Percentiles rank a stretch among this genome's conserved stretches.
Evolutionary conservation across 2,113 vertebrate genomes (phyloP).

Genomic region (Vulpes ferrilata): DNA sequence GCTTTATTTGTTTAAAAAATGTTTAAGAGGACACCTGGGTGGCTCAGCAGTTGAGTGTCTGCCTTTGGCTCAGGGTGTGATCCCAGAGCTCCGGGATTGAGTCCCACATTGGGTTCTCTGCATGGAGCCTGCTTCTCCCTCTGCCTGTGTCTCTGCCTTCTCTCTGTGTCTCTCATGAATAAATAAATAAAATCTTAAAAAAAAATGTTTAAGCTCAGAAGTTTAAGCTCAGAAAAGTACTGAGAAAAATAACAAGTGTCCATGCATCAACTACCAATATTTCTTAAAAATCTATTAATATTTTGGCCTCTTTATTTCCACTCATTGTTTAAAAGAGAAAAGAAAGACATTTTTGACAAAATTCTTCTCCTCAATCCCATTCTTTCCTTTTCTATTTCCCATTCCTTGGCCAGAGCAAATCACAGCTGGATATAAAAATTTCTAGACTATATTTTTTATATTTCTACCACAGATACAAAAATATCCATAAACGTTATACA

Average conservation of each 20-base stretch:
- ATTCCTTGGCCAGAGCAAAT: background rate
- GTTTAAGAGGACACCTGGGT: background rate
- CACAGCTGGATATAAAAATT: constrained; percentile 10
- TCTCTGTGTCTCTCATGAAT: too few species aligned
- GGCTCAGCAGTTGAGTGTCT: too few species aligned
- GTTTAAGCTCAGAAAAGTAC: background rate
- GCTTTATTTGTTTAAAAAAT: constrained; percentile 26
- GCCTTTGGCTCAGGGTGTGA: too few species aligned
- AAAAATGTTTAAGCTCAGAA: too few species aligned
- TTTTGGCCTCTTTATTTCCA: background rate
- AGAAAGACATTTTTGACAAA: background rate
- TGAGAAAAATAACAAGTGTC: constrained; percentile 1
- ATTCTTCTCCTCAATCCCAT: background rate
- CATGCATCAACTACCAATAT: background rate
- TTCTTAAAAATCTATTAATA: background rate
- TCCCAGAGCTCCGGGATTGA: too few species aligned
- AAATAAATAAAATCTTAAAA: too few species aligned
- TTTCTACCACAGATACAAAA: background rate
- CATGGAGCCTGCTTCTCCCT: too few species aligned
- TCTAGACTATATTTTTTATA: background rate
- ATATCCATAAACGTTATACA: background rate
- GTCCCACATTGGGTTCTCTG: too few species aligned
- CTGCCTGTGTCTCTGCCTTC: too few species aligned
- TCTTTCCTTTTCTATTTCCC: background rate
- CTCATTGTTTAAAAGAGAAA: background rate